Evolutionary conservation across 2,888 invertebrate species (phyloP), one percentile per base, ranked within the genome.

Genomic region (Phalangium opilio): DNA sequence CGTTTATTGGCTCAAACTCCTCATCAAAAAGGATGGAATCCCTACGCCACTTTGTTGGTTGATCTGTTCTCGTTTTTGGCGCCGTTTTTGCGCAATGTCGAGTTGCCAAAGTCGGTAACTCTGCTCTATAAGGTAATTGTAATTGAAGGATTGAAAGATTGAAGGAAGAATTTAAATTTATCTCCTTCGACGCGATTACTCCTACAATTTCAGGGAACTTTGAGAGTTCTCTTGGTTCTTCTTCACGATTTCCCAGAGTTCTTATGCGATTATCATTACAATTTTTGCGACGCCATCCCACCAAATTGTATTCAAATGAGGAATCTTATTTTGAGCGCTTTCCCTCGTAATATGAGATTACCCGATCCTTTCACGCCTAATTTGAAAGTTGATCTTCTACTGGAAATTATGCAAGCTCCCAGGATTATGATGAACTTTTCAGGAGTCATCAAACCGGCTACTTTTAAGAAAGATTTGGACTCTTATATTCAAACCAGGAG

Each of bases 191-290:
- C n/a, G n/a, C n/a, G n/a, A 27, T 27, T 27, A 27, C 8, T 10
- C 15, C 21, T 17, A 32, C 10, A 38, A 15, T 12, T 38, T 15
- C 60, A 70, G 68, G 73, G 73, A 34, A 91, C 93, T 0, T 71
- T 98, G 41, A 78, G 95, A 53, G 90, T 99, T 8, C 72, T 99
- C 44, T 73, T 98, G 35, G 93, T 99, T 0, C 71, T 99, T 27
- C 73, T 98, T 11, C 98, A 99, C 64, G 98, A 99, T 66, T 99
- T 99, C 67, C 98, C 98, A 0, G 98, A 99, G 70, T 93, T 99
- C 67, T 74, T 99, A 44, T 96, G 96, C 68, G 98, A 99, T 66
- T 96, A 95, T 67, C 95, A 98, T 67, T 96, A 96, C 66, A 87
- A 89, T 40, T 93, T 99, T 70, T 96, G 98, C 67, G 98, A 99